Conservation (phyloP, 2,113 vertebrate species). For the Brachionichthys hirsutus region DNA sequence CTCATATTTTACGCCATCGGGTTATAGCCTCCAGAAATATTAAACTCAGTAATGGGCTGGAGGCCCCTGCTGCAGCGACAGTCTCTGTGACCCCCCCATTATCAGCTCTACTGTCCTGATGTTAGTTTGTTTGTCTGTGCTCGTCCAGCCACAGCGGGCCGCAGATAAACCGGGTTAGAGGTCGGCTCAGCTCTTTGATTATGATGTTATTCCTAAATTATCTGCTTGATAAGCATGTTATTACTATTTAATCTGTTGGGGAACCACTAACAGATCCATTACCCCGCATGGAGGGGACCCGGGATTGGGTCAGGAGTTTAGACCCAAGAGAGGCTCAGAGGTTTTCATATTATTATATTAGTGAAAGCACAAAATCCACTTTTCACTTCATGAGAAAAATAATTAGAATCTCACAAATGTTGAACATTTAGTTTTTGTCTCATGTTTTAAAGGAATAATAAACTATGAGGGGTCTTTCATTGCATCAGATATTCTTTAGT, state of each 20-base stretch:
- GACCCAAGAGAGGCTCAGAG: too few relatives aligned
- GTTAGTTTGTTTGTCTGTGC: slow-evolving; percentile 59
- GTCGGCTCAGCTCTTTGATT: slow-evolving; percentile 61
- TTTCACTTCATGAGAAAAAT: too few relatives aligned
- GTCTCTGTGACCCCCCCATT: slow-evolving; percentile 44
- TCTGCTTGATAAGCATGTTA: slow-evolving; percentile 66
- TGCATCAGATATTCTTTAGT: too few relatives aligned
- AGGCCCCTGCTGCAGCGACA: background rate
- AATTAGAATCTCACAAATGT: too few relatives aligned
- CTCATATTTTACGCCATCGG: background rate
- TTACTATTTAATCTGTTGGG: slow-evolving; percentile 60
- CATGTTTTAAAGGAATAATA: too few relatives aligned
- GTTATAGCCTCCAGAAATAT: too few relatives aligned
- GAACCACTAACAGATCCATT: slow-evolving; percentile 22
- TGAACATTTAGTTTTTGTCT: too few relatives aligned
- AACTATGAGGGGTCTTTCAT: too few relatives aligned
- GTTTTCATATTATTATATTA: too few relatives aligned
- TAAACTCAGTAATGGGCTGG: too few relatives aligned
- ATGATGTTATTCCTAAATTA: slow-evolving; percentile 65
- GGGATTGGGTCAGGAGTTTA: too few relatives aligned
- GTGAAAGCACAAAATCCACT: too few relatives aligned
- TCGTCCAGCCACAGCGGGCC: slow-evolving; percentile 48
- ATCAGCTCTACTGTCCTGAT: slow-evolving; percentile 53
- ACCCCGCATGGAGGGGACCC: background rate
- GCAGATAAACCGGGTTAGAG: slow-evolving; percentile 59